These are phyloP conservation scores for Typhlichthys eigenmanni DNA, from an alignment of 2,797 vertebrate genomes.

Conservation along the genomic window DNA sequence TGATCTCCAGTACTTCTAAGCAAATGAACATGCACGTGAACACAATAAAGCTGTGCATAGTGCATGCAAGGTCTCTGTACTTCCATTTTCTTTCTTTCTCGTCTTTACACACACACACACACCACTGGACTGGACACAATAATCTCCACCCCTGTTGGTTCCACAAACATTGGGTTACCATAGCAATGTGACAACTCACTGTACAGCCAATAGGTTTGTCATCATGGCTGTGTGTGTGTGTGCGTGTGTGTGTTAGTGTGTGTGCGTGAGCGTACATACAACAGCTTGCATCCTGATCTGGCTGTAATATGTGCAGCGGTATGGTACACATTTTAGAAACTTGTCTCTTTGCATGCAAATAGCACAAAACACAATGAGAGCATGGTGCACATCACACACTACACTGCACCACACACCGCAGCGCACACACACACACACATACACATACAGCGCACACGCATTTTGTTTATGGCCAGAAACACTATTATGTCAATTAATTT, in stretches of 20 bases:
- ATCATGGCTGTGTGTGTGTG: constrained; percentile 12
- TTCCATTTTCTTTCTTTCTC: not conserved
- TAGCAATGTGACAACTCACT: constrained; percentile 33
- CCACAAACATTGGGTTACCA: constrained; percentile 57
- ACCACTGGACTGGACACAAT: constrained; percentile 62
- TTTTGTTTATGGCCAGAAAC: no score
- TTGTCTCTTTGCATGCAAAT: no score
- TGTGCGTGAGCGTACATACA: not conserved
- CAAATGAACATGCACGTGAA: not conserved
- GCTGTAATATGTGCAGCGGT: not conserved
- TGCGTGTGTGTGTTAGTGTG: not conserved
- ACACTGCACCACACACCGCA: no score
- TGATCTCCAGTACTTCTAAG: not conserved
- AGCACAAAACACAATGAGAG: no score
- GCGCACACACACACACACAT: no score
- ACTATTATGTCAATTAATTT: no score
- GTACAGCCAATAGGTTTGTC: constrained; percentile 39
- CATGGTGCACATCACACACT: no score
- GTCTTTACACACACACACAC: constrained; percentile 20
- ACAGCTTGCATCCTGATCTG: not conserved
- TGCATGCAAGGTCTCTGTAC: constrained; percentile 17
- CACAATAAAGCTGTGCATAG: not conserved
- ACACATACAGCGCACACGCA: no score
- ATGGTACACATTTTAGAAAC: no score
- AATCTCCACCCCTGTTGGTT: constrained; percentile 59